Evolutionary conservation across 2,797 vertebrate species (phyloP).

Genomic region (Mormyrops attenuatus): DNA sequence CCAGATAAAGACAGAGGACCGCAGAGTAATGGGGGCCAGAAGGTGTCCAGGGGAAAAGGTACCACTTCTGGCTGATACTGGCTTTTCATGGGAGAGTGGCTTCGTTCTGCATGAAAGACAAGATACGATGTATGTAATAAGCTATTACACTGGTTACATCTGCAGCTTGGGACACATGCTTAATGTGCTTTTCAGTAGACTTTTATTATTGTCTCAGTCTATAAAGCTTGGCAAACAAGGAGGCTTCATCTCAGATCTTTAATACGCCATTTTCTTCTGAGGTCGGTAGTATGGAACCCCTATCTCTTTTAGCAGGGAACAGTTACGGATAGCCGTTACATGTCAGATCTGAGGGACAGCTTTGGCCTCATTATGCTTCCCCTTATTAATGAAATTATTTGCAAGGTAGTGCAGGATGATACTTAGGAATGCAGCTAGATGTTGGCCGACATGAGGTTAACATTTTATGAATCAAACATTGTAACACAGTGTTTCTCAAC

Average conservation of each 20-base stretch:
- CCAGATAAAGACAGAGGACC: constrained; percentile 39
- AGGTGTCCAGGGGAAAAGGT: constrained; percentile 41
- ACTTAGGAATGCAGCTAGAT: not conserved
- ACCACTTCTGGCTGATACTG: not conserved
- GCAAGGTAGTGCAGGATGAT: not conserved
- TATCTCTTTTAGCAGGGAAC: not conserved
- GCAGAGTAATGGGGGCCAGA: constrained; percentile 60
- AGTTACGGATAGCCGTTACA: not conserved
- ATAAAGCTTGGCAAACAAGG: not conserved
- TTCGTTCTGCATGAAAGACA: not conserved
- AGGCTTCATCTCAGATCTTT: not conserved
- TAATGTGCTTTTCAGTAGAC: not conserved
- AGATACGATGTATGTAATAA: not conserved
- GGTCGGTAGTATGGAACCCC: not conserved
- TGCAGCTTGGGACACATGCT: not conserved
- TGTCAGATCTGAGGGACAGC: not conserved
- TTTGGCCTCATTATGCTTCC: not conserved
- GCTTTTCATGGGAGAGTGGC: not conserved
- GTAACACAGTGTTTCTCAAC: not conserved
- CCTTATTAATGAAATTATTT: not conserved
- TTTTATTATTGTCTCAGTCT: not conserved
- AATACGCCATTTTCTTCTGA: not conserved
- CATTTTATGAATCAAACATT: not conserved
- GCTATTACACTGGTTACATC: not conserved
- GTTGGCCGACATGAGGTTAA: not conserved